A percentile compares a stretch with the other conserved stretches of the same genome.
phyloP scores from a whole-genome alignment of 2,113 vertebrate species.

The Myotis yumanensis region DNA sequence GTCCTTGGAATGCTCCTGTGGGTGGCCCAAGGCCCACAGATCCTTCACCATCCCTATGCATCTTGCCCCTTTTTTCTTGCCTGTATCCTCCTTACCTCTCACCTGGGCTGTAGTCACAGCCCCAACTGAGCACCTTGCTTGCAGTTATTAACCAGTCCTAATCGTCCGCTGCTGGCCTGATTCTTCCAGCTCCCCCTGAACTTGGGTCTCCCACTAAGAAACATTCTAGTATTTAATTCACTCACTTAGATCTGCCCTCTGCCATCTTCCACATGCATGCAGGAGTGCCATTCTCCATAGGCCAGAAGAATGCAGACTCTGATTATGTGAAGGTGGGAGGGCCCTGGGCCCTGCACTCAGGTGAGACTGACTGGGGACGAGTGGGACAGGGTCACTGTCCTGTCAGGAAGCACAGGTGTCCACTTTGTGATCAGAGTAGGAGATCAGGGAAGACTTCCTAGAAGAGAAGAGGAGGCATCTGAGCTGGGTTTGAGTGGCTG shows the following conservation, averaged over 20 bases:
- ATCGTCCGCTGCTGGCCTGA: background rate
- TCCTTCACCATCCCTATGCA: fast-evolving
- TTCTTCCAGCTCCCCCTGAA: background rate
- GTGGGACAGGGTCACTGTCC: background rate
- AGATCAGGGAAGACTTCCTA: background rate
- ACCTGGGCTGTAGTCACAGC: background rate
- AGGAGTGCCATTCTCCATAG: background rate
- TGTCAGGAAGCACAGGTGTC: background rate
- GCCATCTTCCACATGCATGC: background rate
- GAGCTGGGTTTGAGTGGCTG: no score
- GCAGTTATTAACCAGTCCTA: background rate
- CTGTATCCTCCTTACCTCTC: background rate
- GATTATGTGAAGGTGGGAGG: background rate
- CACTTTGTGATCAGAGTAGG: background rate
- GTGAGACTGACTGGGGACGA: background rate
- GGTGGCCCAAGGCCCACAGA: background rate
- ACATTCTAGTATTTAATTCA: background rate
- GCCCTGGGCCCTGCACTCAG: background rate
- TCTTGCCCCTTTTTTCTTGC: background rate
- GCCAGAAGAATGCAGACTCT: background rate
- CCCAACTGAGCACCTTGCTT: background rate
- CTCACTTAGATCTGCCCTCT: background rate
- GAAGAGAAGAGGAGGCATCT: background rate
- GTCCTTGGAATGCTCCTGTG: background rate
- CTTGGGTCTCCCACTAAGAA: background rate